Percentiles rank a stretch among this genome's conserved stretches.
Conservation (phyloP, 2,113 vertebrate genomes). For the Indicator maculatus region DNA sequence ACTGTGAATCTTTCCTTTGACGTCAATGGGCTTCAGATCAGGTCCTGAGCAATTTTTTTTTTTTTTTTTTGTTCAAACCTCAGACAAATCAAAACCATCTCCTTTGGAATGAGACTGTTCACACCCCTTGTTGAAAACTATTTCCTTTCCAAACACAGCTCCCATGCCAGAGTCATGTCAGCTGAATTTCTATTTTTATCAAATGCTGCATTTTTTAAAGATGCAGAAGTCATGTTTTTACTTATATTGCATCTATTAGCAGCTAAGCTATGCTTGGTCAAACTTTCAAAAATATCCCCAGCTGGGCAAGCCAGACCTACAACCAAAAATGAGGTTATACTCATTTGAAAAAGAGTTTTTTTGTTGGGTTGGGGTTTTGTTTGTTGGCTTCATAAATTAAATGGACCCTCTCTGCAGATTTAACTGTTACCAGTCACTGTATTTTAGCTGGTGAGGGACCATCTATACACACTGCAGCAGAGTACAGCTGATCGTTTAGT, state of each 20-base stretch:
- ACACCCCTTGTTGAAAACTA: constrained; percentile 47
- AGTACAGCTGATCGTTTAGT: not conserved
- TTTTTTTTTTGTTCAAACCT: constrained; percentile 55
- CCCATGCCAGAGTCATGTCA: not conserved
- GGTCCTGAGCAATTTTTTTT: constrained; percentile 27
- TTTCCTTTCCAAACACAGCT: constrained; percentile 57
- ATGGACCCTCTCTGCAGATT: not conserved
- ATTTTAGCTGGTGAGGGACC: not conserved
- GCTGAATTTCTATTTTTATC: constrained; percentile 36
- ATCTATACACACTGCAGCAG: not conserved
- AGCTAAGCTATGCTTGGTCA: not conserved
- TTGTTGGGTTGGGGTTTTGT: no score
- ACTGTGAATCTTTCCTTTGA: constrained; percentile 55
- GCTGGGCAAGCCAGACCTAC: not conserved
- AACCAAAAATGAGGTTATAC: not conserved
- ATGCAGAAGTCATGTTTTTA: constrained; percentile 4
- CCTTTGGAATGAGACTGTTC: constrained; percentile 39
- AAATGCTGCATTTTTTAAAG: constrained; percentile 22
- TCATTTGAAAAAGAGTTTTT: not conserved
- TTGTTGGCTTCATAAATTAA: not conserved
- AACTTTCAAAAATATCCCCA: not conserved
- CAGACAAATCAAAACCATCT: constrained; percentile 72
- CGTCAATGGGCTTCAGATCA: constrained; percentile 64
- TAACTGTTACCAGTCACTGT: not conserved
- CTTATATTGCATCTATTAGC: not conserved